Percentiles rank a stretch among this genome's conserved stretches.
These are phyloP conservation scores for Boloria selene DNA, from an alignment of 2,888 invertebrate genomes.

Conservation along the genomic window DNA sequence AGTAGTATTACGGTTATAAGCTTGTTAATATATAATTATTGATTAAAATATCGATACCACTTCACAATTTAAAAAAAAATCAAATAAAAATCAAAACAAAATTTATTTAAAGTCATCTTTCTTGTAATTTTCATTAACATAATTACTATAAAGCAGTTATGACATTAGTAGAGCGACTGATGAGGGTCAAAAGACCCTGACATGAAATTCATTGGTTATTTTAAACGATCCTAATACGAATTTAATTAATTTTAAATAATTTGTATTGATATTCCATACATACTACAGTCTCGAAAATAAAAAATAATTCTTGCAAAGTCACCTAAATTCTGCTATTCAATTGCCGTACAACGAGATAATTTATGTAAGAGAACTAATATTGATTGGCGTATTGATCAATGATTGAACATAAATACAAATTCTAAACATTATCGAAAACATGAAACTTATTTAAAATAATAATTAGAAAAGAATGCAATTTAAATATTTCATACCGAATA, in stretches of 20 bases:
- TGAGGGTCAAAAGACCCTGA: too few relatives aligned
- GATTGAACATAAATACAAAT: too few relatives aligned
- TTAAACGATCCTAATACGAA: slow-evolving; percentile 24
- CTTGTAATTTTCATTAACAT: background rate
- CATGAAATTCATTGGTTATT: background rate
- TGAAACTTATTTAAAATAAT: slow-evolving; percentile 1
- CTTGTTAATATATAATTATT: too few relatives aligned
- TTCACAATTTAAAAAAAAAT: background rate
- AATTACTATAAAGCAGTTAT: background rate
- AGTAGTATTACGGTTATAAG: too few relatives aligned
- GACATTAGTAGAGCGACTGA: slow-evolving; percentile 4
- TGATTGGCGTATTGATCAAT: too few relatives aligned
- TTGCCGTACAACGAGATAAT: too few relatives aligned
- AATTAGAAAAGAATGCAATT: slow-evolving; percentile 10
- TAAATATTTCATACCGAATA: slow-evolving; percentile 6
- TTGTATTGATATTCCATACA: background rate
- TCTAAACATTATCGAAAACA: background rate
- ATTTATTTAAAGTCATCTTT: background rate
- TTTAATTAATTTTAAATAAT: slow-evolving; percentile 24
- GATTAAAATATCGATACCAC: background rate
- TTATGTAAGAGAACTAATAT: too few relatives aligned
- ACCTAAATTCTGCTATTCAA: background rate
- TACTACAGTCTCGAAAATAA: background rate
- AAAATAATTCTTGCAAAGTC: background rate
- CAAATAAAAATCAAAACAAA: background rate